phyloP scores from a whole-genome alignment of 2,113 vertebrate species.

The Oncorhynchus masou region DNA sequence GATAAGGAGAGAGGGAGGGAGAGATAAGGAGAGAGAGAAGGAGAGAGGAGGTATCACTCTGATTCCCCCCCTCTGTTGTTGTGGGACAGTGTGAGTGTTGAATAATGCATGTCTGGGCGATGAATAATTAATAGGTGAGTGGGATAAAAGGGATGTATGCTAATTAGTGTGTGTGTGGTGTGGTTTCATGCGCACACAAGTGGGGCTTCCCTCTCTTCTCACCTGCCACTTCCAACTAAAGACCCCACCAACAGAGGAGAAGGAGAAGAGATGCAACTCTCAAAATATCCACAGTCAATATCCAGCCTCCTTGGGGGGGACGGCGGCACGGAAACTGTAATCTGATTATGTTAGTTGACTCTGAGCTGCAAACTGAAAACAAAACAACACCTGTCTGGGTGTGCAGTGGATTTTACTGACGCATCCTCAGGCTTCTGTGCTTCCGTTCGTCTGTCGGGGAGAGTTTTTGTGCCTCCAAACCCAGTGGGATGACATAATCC shows the following conservation, averaged over 20 bases:
- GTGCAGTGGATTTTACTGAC: neutral
- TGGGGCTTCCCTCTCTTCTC: constrained; percentile 50
- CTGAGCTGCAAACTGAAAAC: neutral
- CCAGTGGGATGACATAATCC: constrained; percentile 20
- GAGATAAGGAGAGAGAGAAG: constrained; percentile 3
- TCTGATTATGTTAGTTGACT: neutral
- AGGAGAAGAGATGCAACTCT: neutral
- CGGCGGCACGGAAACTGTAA: neutral
- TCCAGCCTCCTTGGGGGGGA: constrained; percentile 9
- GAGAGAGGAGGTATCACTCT: constrained; percentile 33
- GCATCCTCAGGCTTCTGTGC: neutral
- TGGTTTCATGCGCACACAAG: neutral
- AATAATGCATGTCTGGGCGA: constrained; percentile 68
- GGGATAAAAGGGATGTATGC: constrained; percentile 59
- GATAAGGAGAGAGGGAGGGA: constrained; percentile 6
- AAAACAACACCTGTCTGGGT: neutral
- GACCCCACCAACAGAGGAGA: neutral
- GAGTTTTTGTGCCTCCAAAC: neutral
- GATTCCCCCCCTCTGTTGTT: constrained; percentile 49
- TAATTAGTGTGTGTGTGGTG: neutral
- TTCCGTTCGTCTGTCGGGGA: neutral
- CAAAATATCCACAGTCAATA: constrained; percentile 5
- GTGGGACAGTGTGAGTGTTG: constrained; percentile 52
- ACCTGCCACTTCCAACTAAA: constrained; percentile 31
- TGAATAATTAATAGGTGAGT: constrained; percentile 69